Evolutionary conservation across 2,797 vertebrate species (phyloP), one percentile per base, ranked within the genome.

Genomic region (Melanitta fusca): DNA sequence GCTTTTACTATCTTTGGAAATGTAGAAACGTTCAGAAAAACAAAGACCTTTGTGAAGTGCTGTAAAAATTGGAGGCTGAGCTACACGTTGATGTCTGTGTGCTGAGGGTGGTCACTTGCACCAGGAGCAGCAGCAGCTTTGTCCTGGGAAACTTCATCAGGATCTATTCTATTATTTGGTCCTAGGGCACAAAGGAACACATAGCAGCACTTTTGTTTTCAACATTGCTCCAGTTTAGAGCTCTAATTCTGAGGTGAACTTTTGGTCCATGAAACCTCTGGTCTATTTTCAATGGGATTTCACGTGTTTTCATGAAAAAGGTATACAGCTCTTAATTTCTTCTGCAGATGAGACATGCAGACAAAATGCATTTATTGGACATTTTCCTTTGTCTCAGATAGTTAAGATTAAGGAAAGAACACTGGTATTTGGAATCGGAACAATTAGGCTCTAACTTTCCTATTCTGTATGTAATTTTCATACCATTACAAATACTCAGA

Each of bases 381-480:
- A 41, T 85, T 77, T 61, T 77, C 75, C 75, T 85, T 68, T 49
- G 34, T 79, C 82, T 88, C 68, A 64, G 79, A 61, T 38, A 89
- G 75, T 85, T 85, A 45, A 72, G 82, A 88, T 69, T 34, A 69
- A 88, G 64, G 79, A 68, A 85, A 72, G 79, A 72, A 47, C 32
- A 27, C 25, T 61, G 79, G n/a, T 53, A 47, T 84, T 66, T 85
- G 64, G 82, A 89, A 74, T 64, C 0, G 13, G 41, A 56, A 45
- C 41, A 54, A 92, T 69, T 47, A 72, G 86, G 62, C 45, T 61
- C 85, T 36, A 22, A 69, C 64, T 93, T 93, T 90, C 91, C 80
- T 24, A 12, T 75, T 75, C 86, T 30, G 49, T 68, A 43, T 53
- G 66, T 34, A 45, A 65, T 85, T 93, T 94, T 88, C 75, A 69